These are phyloP conservation scores for Xanthorhoe spadicearia DNA, from an alignment of 2,888 invertebrate species.

Conservation along the genomic window DNA sequence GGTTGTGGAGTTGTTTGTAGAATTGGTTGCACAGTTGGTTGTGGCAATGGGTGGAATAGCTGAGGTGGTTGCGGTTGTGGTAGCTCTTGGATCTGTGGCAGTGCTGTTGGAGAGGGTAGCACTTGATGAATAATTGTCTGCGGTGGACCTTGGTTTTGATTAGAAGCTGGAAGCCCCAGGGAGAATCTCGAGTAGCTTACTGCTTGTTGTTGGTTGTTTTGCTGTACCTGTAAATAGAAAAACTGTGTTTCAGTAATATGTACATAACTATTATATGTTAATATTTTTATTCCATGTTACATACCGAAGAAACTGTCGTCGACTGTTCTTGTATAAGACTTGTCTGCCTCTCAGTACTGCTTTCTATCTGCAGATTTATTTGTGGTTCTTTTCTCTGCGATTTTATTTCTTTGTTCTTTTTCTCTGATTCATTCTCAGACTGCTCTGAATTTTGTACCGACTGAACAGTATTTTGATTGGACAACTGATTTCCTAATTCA, in stretches of 20 bases:
- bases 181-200: constrained; percentile 71
- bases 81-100: constrained; percentile 29
- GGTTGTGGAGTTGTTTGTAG: constrained; percentile 17
- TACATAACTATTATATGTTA: no score
- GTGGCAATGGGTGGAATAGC: constrained; percentile 16
- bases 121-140: constrained; percentile 32
- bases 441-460: constrained; percentile 8
- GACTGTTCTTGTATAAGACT: constrained; percentile 17
- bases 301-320: constrained; percentile 26
- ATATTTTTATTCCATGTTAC: not conserved
- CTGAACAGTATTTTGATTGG: constrained; percentile 23
- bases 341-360: constrained; percentile 18
- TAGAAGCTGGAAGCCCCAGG: constrained; percentile 52
- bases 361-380: constrained; percentile 10
- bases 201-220: constrained; percentile 58
- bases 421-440: not conserved
- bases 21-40: constrained; percentile 7
- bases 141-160: constrained; percentile 36
- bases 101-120: constrained; percentile 30
- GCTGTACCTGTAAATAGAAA: constrained; percentile 56
- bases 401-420: constrained; percentile 3
- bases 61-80: constrained; percentile 22
- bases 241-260: not conserved
- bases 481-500: constrained; percentile 27
- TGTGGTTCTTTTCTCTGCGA: not conserved